A percentile compares a stretch with the other conserved stretches of the same genome.
Evolutionary conservation across 2,113 vertebrate genomes (phyloP).

Genomic region (Nettapus auritus): DNA sequence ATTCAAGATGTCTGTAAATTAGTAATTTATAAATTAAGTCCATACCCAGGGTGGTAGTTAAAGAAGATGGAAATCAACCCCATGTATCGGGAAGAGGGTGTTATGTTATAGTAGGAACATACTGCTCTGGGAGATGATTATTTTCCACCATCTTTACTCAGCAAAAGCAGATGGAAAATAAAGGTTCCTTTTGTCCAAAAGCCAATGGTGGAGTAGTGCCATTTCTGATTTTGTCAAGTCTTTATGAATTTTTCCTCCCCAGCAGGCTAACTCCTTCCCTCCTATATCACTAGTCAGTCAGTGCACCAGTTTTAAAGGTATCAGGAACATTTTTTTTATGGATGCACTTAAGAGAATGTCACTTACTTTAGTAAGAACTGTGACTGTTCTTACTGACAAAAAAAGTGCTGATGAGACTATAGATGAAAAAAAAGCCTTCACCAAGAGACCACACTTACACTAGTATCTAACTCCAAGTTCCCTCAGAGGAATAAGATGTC

Average conservation of each 20-base stretch:
- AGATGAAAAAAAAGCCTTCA: neutral
- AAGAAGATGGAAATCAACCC: neutral
- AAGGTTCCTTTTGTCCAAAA: neutral
- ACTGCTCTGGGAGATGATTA: neutral
- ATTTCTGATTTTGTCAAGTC: neutral
- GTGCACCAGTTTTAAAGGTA: neutral
- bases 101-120: neutral
- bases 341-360: neutral
- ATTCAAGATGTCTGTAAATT: neutral
- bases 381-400: neutral
- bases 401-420: neutral
- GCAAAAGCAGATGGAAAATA: neutral
- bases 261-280: neutral
- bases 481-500: neutral
- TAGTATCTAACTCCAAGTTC: neutral
- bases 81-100: neutral
- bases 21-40: neutral
- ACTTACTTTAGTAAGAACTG: neutral
- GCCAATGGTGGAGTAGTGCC: neutral
- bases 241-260: neutral
- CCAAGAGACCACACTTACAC: neutral
- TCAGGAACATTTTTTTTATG: neutral
- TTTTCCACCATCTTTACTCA: rapidly evolving
- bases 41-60: neutral
- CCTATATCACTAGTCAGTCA: neutral